A percentile compares a stretch with the other conserved stretches of the same genome.
Conservation (phyloP, 2,113 vertebrate genomes). For the Cyanistes caeruleus region DNA sequence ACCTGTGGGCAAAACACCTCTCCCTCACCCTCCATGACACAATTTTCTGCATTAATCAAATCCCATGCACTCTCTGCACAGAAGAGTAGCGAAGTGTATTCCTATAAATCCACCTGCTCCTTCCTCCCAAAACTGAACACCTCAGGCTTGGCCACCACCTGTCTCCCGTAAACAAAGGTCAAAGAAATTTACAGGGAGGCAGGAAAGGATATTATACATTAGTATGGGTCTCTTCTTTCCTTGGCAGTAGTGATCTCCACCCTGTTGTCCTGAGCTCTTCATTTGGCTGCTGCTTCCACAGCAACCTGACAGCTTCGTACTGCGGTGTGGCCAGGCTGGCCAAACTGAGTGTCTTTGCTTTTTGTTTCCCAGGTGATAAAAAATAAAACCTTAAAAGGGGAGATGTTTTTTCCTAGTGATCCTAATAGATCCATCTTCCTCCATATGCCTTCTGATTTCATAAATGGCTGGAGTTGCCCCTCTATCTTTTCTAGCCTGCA, state of each 20-base stretch:
- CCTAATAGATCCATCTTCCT: not conserved
- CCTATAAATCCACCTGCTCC: not conserved
- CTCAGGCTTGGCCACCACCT: not conserved
- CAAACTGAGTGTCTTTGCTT: not conserved
- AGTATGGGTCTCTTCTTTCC: not conserved
- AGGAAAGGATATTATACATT: not conserved
- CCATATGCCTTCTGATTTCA: not conserved
- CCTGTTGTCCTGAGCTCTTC: not conserved
- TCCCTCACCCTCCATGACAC: not conserved
- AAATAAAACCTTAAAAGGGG: not conserved
- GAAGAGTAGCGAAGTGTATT: not conserved
- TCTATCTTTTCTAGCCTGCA: not conserved
- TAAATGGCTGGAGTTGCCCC: not conserved
- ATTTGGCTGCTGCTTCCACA: not conserved
- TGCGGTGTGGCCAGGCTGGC: not conserved
- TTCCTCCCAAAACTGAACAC: not conserved
- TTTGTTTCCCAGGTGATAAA: not conserved
- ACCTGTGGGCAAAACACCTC: not conserved
- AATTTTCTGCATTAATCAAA: not conserved
- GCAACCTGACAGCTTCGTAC: not conserved
- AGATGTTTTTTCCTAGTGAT: not conserved
- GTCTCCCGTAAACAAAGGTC: not conserved
- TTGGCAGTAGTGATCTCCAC: not conserved
- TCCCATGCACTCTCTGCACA: not conserved
- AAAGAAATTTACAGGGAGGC: not conserved